phyloP scores from a whole-genome alignment of 2,888 invertebrate species.

The Chloroclysta siterata region DNA sequence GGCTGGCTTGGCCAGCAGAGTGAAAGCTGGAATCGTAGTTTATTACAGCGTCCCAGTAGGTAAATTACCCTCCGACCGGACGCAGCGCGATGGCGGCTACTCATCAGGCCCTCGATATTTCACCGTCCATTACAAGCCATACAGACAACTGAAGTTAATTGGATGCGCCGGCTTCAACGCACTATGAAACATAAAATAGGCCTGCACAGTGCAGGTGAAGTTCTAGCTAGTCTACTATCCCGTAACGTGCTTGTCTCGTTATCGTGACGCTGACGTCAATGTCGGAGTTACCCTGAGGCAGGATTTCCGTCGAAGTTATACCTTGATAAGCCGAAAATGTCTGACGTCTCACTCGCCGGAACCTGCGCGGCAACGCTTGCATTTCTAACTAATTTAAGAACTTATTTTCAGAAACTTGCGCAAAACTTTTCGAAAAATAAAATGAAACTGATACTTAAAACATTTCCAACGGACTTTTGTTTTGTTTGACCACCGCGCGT shows the following conservation, averaged over 20 bases:
- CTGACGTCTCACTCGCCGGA: conserved; percentile 18
- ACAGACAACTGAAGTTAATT: conserved; percentile 78
- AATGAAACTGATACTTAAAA: neutral
- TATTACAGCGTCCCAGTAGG: conserved; percentile 25
- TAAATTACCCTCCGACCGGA: conserved; percentile 26
- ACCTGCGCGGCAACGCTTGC: conserved; percentile 17
- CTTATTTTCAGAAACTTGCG: neutral
- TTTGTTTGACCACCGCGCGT: conserved; percentile 9
- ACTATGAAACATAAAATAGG: conserved; percentile 61
- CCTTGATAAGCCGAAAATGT: conserved; percentile 36
- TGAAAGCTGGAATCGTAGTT: conserved; percentile 11
- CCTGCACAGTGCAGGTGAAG: conserved; percentile 30
- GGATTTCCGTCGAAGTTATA: conserved; percentile 34
- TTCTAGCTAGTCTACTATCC: conserved; percentile 31
- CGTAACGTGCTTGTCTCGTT: conserved; percentile 33
- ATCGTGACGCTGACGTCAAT: conserved; percentile 33
- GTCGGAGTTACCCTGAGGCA: conserved; percentile 24
- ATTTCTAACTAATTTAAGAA: conserved; percentile 21
- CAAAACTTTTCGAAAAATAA: neutral
- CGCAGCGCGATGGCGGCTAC: conserved; percentile 48
- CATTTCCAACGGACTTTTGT: conserved; percentile 9
- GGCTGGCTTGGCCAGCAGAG: conserved; percentile 2
- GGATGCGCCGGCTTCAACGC: conserved; percentile 69
- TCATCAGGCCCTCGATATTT: conserved; percentile 75
- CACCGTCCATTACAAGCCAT: conserved; percentile 72